Percentiles rank a stretch among this genome's conserved stretches.
Evolutionary conservation across 2,888 invertebrate species (phyloP).

Genomic region (Temnothorax unifasciatus): DNA sequence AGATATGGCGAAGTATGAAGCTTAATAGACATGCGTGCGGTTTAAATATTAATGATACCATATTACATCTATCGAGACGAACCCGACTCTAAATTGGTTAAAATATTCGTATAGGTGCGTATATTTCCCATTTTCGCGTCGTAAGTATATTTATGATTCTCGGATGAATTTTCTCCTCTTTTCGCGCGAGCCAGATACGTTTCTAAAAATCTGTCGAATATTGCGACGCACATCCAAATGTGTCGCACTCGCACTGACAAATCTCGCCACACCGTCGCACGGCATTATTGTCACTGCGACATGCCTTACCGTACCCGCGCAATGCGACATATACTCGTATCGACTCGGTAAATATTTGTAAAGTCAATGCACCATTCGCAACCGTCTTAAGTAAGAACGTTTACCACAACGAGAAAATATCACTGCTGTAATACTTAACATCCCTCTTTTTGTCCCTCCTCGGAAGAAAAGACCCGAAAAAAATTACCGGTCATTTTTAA

Average conservation of each 20-base stretch:
- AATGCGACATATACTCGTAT: neutral
- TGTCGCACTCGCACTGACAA: neutral
- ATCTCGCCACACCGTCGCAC: neutral
- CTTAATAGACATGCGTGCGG: neutral
- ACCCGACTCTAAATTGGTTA: neutral
- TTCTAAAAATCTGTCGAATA: slow-evolving; percentile 16
- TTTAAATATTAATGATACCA: neutral
- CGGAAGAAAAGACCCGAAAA: neutral
- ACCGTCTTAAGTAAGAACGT: slow-evolving; percentile 8
- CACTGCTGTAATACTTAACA: slow-evolving; percentile 2
- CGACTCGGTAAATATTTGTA: slow-evolving; percentile 33
- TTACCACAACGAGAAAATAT: slow-evolving; percentile 18
- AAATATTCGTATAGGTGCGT: neutral
- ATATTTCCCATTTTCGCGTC: neutral
- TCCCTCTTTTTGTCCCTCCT: neutral
- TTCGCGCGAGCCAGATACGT: neutral
- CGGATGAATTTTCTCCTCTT: neutral
- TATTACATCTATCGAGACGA: neutral
- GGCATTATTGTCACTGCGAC: slow-evolving; percentile 6
- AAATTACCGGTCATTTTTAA: slow-evolving; percentile 15
- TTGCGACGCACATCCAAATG: slow-evolving; percentile 6
- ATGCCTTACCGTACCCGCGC: slow-evolving; percentile 11
- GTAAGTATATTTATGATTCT: neutral
- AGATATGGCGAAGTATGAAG: neutral
- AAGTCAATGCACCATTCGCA: slow-evolving; percentile 30